Evolutionary conservation across 2,113 vertebrate genomes (phyloP).

Genomic region (Tamias sibiricus): DNA sequence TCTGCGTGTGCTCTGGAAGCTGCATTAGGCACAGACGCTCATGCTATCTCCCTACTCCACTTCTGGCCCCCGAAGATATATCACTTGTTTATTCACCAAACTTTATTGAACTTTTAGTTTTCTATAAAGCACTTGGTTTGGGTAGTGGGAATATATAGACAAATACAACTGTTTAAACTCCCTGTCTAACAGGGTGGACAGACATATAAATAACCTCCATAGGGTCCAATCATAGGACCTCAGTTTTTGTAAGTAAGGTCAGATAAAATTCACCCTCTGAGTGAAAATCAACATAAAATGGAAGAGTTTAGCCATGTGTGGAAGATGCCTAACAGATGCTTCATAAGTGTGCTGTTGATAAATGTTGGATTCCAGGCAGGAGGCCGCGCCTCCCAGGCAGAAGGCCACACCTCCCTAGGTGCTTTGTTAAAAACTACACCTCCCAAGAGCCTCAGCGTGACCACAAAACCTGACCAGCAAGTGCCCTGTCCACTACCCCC

Average conservation of each 20-base stretch:
- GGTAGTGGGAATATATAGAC: not conserved
- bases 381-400: too few species aligned
- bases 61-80: not conserved
- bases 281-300: not conserved
- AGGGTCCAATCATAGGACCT: not conserved
- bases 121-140: not conserved
- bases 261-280: constrained; percentile 9
- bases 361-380: too few species aligned
- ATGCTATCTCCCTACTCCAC: not conserved
- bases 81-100: not conserved
- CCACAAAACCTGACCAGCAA: too few species aligned
- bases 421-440: too few species aligned
- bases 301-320: not conserved
- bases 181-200: not conserved
- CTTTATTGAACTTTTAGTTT: not conserved
- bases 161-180: not conserved
- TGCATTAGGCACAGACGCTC: not conserved
- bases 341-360: not conserved
- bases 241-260: constrained; percentile 8
- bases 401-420: too few species aligned
- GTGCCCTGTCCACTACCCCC: too few species aligned
- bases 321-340: not conserved
- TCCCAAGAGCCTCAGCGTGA: too few species aligned
- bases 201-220: constrained; percentile 1
- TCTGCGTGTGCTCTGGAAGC: not conserved